Conservation (phyloP, 1,140 invertebrate species). For the Ceratitis capitata region DNA sequence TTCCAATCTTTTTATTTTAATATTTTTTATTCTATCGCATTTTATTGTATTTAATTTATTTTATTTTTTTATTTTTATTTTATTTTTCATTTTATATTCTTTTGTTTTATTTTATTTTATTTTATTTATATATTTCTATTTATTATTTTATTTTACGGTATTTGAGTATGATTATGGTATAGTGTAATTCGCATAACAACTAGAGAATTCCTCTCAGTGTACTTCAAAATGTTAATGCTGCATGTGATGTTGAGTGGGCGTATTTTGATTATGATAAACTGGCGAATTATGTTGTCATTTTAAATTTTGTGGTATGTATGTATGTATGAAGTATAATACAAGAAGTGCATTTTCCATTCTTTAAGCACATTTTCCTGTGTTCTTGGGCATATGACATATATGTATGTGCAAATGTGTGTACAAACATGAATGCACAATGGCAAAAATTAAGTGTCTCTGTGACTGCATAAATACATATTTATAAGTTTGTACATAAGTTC, state of each 20-base stretch:
- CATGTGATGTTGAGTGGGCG: constrained; percentile 52
- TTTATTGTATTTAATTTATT: no score
- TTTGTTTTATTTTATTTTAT: no score
- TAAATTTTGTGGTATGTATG: constrained; percentile 53
- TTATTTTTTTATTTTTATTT: no score
- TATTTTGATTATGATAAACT: constrained; percentile 65
- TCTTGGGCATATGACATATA: not conserved
- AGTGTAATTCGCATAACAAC: no score
- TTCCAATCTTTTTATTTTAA: no score
- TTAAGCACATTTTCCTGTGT: constrained; percentile 10
- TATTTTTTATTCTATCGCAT: no score
- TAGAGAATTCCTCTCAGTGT: constrained; percentile 1
- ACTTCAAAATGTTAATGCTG: constrained; percentile 5
- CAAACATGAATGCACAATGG: not conserved
- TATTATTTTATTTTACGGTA: no score
- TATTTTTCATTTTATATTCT: no score
- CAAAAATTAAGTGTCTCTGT: not conserved
- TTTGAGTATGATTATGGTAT: no score
- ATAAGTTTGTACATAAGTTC: not conserved
- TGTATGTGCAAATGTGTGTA: not conserved
- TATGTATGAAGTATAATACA: no score
- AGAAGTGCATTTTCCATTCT: constrained; percentile 24
- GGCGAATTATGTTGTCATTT: constrained; percentile 65
- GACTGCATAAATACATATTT: not conserved
- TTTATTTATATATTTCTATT: no score